phyloP scores from a whole-genome alignment of 1,140 invertebrate species.

The Wiebesia pumilae region DNA sequence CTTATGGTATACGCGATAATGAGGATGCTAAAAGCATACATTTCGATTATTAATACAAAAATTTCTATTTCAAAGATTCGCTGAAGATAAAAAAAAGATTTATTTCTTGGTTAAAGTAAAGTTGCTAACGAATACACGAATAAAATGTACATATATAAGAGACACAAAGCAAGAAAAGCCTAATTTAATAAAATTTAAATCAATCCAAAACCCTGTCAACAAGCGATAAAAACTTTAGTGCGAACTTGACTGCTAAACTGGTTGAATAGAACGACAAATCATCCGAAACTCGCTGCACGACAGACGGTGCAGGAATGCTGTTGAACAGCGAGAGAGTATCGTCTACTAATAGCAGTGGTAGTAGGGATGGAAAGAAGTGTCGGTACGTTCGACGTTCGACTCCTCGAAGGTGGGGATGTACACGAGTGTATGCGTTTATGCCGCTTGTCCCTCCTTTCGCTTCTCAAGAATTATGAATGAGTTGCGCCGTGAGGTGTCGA shows the following conservation, averaged over 20 bases:
- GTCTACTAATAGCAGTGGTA: background rate
- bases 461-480: constrained; percentile 72
- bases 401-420: constrained; percentile 46
- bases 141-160: background rate
- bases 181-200: too few species aligned
- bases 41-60: too few species aligned
- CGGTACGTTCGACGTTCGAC: background rate
- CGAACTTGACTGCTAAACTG: background rate
- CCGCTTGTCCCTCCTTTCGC: constrained; percentile 32
- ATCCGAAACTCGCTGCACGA: constrained; percentile 9
- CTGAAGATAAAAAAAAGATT: background rate
- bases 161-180: background rate
- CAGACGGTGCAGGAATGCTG: constrained; percentile 16
- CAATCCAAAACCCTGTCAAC: background rate
- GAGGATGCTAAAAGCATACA: too few species aligned
- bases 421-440: constrained; percentile 43
- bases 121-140: background rate
- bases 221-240: background rate
- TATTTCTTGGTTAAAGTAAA: background rate
- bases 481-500: constrained; percentile 53
- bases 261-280: constrained; percentile 10
- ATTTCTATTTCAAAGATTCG: too few species aligned
- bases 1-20: too few species aligned
- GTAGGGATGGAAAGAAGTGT: constrained; percentile 33
- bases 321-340: background rate